Base-by-base conservation (phyloP, 2,797 vertebrate species). In the Loris lydekkerianus region DNA sequence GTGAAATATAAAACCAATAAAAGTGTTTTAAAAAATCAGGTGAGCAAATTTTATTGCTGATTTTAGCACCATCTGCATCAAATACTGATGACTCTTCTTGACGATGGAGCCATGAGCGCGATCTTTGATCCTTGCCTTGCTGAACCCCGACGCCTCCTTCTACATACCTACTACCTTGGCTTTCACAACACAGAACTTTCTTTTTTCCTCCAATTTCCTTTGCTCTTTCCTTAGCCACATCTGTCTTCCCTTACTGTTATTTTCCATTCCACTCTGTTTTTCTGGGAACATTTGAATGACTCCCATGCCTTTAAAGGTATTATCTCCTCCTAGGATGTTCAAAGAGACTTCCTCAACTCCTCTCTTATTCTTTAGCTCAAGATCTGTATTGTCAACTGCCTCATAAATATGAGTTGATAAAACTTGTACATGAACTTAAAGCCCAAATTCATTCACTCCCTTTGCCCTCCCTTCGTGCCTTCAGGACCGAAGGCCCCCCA, bases 1-100 rank as follows among this genome's bases (percentile, higher is more conserved):
- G 17, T n/a, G 63, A 92, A 95, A 90, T 31, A 80, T 58, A 65
- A 95, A 91, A 75, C 8, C 3, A 43, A 73, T 82, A 85, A 43
- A 56, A n/a, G 31, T 25, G 23, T 80, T 73, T 73, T 73, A 43
- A 76, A 67, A 91, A 86, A 53, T 70, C 13, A 69, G 61, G 21
- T 78, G 58, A 69, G 43, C 29, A 29, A 65, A 9, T 56, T 95
- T 61, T 60, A 34, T 86, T 84, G 60, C 46, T 43, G 10, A 69
- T 76, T 76, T 86, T 27, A 81, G 40, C 37, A 56, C 21, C 14
- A n/a, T 73, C 81, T 75, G 7, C 10, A 43, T 23, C 53, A 25
- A 89, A 61, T 80, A n/a, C 78, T 58, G 14, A 20, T 60, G 21
- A 73, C 2, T 78, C 20, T 43, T 78, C 31, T n/a, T 65, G 56